Percentiles rank a stretch among this genome's conserved stretches.
phyloP scores from a whole-genome alignment of 2,888 invertebrate genomes.

The Gerosis bhagava region DNA sequence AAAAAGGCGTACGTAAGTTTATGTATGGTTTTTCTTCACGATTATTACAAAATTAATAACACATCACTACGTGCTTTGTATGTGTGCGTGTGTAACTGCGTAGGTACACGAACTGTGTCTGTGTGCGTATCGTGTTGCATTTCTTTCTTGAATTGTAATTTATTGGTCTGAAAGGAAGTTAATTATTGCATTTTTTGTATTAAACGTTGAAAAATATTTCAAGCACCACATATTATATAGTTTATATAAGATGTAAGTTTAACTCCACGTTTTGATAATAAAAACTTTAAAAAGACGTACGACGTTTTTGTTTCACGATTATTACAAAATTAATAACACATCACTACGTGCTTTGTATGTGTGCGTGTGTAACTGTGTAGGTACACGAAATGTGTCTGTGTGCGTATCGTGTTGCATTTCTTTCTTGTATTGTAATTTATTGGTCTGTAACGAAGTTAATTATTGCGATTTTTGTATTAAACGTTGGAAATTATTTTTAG shows the following conservation, averaged over 20 bases:
- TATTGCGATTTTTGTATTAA: conserved; percentile 82
- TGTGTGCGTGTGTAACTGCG: too few species aligned
- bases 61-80: too few species aligned
- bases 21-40: too few species aligned
- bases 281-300: too few species aligned
- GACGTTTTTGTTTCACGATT: too few species aligned
- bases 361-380: too few species aligned
- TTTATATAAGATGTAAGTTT: too few species aligned
- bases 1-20: too few species aligned
- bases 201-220: conserved; percentile 82
- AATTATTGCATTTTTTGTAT: conserved; percentile 82
- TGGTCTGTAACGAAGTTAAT: conserved; percentile 81
- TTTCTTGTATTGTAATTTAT: conserved; percentile 81
- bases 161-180: conserved; percentile 81
- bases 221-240: conserved; percentile 62
- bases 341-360: too few species aligned
- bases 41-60: too few species aligned
- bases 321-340: too few species aligned
- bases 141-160: conserved; percentile 81
- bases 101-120: conserved; percentile 36
- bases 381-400: conserved; percentile 42
- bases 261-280: too few species aligned
- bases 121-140: conserved; percentile 68
- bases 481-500: conserved; percentile 81
- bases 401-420: conserved; percentile 72